Conservation (phyloP, 2,113 vertebrate species). For the Silurus meridionalis region DNA sequence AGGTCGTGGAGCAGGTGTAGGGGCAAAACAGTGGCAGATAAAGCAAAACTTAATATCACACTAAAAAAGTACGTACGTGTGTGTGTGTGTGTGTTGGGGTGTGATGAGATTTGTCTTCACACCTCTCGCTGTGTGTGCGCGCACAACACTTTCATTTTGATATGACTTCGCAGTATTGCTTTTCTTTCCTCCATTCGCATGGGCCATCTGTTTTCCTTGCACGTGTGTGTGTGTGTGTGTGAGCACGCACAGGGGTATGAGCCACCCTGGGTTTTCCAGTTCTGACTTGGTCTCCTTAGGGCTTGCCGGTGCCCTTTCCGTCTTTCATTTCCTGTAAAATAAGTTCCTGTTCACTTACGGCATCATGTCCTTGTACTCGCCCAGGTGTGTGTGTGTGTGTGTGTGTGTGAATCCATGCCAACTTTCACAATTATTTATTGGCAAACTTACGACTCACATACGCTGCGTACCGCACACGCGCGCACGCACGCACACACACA, state of each 20-base stretch:
- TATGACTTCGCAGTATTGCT: not conserved
- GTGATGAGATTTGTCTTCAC: not conserved
- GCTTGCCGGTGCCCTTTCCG: constrained; percentile 59
- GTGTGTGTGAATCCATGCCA: not conserved
- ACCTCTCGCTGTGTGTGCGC: not conserved
- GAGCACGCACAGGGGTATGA: constrained; percentile 20
- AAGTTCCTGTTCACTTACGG: constrained; percentile 41
- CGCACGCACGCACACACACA: not conserved
- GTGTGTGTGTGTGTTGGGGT: not conserved
- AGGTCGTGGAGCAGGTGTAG: not conserved
- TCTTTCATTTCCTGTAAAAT: constrained; percentile 68
- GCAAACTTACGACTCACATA: not conserved
- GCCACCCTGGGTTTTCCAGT: constrained; percentile 63
- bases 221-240: not conserved
- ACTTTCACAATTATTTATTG: constrained; percentile 33
- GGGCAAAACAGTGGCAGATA: not conserved
- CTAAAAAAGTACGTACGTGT: not conserved
- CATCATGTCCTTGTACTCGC: not conserved
- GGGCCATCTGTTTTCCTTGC: constrained; percentile 10
- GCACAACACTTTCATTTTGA: constrained; percentile 8
- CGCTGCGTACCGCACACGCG: too few species aligned
- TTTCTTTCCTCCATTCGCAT: not conserved
- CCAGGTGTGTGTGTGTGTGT: constrained; percentile 48
- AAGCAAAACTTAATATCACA: not conserved
- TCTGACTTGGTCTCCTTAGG: constrained; percentile 59